These are phyloP conservation scores for Gymnobelideus leadbeateri DNA, from an alignment of 2,113 vertebrate species.

Conservation along the genomic window DNA sequence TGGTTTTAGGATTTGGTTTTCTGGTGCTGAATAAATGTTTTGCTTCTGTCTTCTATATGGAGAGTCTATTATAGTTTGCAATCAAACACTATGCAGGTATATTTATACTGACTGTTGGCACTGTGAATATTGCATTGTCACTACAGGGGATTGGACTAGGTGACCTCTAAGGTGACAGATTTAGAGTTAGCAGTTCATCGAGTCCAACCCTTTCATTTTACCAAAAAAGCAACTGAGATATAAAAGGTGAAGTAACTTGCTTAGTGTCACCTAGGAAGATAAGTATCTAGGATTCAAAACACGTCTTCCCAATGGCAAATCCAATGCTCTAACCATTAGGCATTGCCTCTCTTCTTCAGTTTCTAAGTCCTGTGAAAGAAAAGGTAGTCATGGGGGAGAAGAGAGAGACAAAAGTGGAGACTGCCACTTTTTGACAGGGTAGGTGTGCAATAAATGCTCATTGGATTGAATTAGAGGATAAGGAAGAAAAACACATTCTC, in stretches of 20 bases:
- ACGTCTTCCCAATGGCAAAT: neutral
- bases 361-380: neutral
- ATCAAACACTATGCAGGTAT: no score
- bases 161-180: neutral
- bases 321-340: neutral
- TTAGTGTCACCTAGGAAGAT: neutral
- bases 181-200: neutral
- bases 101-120: no score
- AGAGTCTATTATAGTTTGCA: no score
- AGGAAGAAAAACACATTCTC: neutral
- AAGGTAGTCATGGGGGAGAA: neutral
- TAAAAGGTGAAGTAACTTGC: neutral
- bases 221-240: neutral
- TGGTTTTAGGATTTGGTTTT: no score
- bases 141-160: no score
- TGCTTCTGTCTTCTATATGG: no score
- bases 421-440: neutral
- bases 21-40: no score
- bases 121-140: no score
- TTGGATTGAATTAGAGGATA: neutral
- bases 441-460: neutral
- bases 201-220: neutral
- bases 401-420: neutral
- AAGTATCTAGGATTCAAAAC: neutral
- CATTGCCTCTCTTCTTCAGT: neutral